These are phyloP conservation scores for Lepilemur ruficaudatus DNA, from an alignment of 2,797 vertebrate species.

Conservation along the genomic window DNA sequence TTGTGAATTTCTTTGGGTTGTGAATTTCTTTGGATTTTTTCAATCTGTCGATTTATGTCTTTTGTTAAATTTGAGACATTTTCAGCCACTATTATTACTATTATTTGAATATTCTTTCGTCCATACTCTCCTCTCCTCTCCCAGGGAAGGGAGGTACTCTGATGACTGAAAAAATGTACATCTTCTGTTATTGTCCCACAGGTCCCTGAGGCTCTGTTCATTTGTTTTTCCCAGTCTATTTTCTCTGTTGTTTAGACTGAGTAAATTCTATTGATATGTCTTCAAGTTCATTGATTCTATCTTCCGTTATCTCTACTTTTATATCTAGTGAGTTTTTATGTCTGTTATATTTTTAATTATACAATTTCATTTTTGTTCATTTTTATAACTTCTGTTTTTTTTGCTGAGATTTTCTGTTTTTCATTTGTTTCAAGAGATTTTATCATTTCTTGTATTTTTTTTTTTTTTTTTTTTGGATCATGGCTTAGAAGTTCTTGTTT, in stretches of 20 bases:
- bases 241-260: not conserved
- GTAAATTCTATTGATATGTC: not conserved
- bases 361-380: conserved; percentile 14
- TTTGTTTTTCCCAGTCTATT: not conserved
- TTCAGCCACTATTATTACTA: not conserved
- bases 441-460: not conserved
- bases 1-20: not conserved
- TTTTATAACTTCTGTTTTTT: not conserved
- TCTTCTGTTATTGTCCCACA: not conserved
- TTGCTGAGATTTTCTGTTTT: not conserved
- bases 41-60: not conserved
- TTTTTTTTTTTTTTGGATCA: not conserved
- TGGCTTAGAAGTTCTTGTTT: not conserved
- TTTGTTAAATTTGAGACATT: not conserved
- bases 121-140: not conserved
- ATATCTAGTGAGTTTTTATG: not conserved
- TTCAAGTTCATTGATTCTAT: not conserved
- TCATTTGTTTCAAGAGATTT: not conserved
- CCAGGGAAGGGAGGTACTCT: not conserved
- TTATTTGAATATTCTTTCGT: conserved; percentile 35
- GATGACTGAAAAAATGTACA: not conserved
- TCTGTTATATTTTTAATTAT: not conserved
- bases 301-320: not conserved
- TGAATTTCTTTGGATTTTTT: not conserved
- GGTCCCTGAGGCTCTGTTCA: not conserved